Conservation (phyloP, 2,113 vertebrate genomes). For the Nesogale talazaci region DNA sequence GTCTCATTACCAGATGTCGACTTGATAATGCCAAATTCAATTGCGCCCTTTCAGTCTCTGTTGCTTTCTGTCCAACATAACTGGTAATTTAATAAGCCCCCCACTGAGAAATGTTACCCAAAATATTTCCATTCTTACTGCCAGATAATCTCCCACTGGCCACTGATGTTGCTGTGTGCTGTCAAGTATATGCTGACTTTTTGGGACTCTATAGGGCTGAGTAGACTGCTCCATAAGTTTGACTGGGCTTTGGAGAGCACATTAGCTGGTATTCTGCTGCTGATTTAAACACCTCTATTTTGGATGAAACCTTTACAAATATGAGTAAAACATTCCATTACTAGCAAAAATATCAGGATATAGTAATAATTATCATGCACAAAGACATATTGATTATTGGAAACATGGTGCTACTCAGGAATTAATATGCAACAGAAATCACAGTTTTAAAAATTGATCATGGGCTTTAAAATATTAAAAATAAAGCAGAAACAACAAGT, state of each 20-base stretch:
- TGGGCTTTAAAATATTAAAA: background rate
- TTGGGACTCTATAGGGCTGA: background rate
- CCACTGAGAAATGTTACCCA: background rate
- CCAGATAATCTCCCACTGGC: conserved; percentile 11
- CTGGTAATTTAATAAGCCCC: background rate
- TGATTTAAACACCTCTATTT: background rate
- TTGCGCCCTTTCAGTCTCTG: background rate
- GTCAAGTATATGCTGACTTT: background rate
- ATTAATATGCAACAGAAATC: background rate
- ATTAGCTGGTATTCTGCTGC: background rate
- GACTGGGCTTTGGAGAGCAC: background rate
- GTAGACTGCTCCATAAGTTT: background rate
- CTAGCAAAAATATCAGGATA: background rate
- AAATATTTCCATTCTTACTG: background rate
- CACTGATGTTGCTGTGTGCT: background rate
- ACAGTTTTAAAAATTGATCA: conserved; percentile 24
- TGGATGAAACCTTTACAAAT: background rate
- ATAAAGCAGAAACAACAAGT: background rate
- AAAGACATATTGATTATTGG: background rate
- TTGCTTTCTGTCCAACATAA: background rate
- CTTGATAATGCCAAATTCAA: background rate
- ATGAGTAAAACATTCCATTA: background rate
- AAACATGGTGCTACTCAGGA: background rate
- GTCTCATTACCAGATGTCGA: background rate
- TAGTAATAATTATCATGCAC: background rate